Percentiles rank a stretch among this genome's conserved stretches.
These are phyloP conservation scores for Scylla paramamosain DNA, from an alignment of 1,140 invertebrate genomes.

Conservation along the genomic window DNA sequence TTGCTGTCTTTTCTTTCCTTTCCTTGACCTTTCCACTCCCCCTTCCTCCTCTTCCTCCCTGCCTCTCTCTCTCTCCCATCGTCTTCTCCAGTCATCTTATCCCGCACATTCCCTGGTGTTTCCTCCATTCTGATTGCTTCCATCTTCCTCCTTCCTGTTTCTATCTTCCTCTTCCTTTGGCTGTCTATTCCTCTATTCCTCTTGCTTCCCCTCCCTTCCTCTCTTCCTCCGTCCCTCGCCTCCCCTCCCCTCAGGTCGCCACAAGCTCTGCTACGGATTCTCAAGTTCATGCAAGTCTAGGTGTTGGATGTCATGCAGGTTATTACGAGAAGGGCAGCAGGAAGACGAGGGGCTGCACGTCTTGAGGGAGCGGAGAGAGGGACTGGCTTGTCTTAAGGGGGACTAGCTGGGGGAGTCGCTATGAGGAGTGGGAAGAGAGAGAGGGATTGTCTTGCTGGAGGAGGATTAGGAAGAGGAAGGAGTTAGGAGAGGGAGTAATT, in stretches of 20 bases:
- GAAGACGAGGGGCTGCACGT: neutral
- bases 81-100: neutral
- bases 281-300: slow-evolving; percentile 13
- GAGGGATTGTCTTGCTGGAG: neutral
- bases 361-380: neutral
- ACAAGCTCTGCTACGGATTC: slow-evolving; percentile 20
- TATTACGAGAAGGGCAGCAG: neutral
- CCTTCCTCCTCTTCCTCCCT: neutral
- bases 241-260: neutral
- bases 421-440: slow-evolving; percentile 22
- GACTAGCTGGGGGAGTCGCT: neutral
- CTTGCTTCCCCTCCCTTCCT: neutral
- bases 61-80: too few relatives aligned
- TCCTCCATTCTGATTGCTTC: neutral
- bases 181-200: neutral
- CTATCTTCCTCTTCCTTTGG: neutral
- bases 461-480: neutral
- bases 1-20: neutral
- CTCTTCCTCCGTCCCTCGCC: neutral
- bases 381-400: neutral
- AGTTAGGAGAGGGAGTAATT: neutral
- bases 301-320: slow-evolving; percentile 18
- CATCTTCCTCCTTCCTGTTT: slow-evolving; percentile 6
- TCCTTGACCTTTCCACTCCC: neutral
- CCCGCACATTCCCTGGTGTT: neutral